Evolutionary conservation across 2,113 vertebrate species (phyloP).

Genomic region (Saimiri boliviensis): DNA sequence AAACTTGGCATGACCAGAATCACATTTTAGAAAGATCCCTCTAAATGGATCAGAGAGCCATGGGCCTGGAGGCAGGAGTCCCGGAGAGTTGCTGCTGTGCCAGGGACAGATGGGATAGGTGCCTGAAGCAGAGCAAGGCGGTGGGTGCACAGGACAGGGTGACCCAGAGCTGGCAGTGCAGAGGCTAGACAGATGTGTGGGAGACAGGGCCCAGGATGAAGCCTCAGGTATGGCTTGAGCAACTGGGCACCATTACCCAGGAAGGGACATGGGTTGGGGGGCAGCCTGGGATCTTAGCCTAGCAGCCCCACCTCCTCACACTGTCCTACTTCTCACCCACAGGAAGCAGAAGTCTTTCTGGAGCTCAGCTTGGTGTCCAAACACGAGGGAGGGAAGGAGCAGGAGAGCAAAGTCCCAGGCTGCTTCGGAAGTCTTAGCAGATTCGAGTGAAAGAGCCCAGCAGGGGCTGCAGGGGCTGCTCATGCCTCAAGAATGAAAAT

Average conservation of each 20-base stretch:
- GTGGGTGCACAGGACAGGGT: background rate
- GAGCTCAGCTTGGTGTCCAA: background rate
- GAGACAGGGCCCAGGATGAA: fast-evolving
- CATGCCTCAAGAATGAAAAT: background rate
- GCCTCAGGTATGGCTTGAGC: background rate
- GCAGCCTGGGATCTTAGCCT: background rate
- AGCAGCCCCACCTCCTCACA: background rate
- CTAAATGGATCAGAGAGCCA: background rate
- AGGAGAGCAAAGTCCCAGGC: background rate
- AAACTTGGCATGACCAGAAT: background rate
- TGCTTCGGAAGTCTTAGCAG: background rate
- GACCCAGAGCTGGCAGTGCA: background rate
- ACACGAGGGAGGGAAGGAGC: background rate
- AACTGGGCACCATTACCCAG: background rate
- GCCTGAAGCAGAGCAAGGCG: no score
- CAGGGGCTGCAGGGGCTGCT: background rate
- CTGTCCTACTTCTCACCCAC: background rate
- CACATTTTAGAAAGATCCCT: background rate
- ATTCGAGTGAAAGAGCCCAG: background rate
- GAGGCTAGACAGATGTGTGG: background rate
- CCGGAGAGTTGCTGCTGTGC: background rate
- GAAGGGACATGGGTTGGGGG: background rate
- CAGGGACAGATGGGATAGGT: background rate
- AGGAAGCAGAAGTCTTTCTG: background rate
- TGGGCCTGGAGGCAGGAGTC: background rate